Conservation (phyloP, 2,797 vertebrate genomes). For the Periparus ater region DNA sequence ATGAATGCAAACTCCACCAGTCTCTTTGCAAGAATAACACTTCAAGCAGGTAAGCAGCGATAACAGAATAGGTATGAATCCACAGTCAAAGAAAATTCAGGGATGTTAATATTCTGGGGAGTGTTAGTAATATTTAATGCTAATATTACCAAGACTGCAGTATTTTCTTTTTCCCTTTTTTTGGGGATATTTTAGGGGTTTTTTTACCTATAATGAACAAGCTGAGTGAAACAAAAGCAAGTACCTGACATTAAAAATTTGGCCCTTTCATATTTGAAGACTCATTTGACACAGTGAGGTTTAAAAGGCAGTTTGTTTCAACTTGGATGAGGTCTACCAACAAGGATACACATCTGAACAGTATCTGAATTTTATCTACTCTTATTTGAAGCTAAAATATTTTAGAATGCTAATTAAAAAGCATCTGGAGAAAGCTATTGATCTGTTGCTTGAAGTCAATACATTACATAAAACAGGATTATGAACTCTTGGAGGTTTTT, state of each 20-base stretch:
- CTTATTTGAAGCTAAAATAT: background rate
- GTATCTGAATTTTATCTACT: background rate
- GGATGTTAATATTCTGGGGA: background rate
- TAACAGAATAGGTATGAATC: background rate
- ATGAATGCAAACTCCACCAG: background rate
- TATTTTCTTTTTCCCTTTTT: background rate
- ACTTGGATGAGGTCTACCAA: background rate
- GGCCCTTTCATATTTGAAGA: background rate
- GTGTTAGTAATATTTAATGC: background rate
- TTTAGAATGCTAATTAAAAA: conserved; percentile 2
- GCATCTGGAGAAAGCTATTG: background rate
- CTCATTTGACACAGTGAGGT: background rate
- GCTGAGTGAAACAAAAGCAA: background rate
- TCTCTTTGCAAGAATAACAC: background rate
- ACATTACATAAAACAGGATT: background rate
- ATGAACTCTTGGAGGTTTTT: background rate
- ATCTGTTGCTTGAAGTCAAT: background rate
- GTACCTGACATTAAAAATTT: background rate
- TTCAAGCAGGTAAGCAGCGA: background rate
- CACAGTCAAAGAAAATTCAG: background rate
- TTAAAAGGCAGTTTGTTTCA: background rate
- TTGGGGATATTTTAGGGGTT: background rate
- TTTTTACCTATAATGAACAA: background rate
- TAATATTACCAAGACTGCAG: background rate
- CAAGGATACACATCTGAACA: background rate